Evolutionary conservation across 2,113 vertebrate genomes (phyloP).

Genomic region (Silurus meridionalis): DNA sequence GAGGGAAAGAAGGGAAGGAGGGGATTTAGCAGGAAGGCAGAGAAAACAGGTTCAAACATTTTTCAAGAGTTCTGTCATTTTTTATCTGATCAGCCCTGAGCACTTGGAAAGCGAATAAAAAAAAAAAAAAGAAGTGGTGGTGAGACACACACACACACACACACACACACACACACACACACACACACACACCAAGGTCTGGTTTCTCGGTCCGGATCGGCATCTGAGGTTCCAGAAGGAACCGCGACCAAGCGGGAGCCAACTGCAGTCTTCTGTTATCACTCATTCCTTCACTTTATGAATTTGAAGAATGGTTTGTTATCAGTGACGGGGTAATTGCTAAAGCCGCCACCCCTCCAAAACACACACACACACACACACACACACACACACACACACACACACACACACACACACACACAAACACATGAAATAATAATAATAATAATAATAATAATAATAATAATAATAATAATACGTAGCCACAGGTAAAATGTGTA

Average conservation of each 20-base stretch:
- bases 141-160: conserved; percentile 17
- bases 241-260: conserved; percentile 53
- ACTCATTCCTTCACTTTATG: background rate
- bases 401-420: too few species aligned
- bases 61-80: conserved; percentile 77
- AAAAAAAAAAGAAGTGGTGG: conserved; percentile 54
- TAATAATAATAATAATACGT: background rate
- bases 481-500: conserved; percentile 19
- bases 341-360: too few species aligned
- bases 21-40: conserved; percentile 49
- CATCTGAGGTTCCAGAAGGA: conserved; percentile 58
- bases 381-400: too few species aligned
- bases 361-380: too few species aligned
- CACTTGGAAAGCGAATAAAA: conserved; percentile 75
- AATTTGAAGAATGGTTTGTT: conserved; percentile 33
- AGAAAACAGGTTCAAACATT: conserved; percentile 78
- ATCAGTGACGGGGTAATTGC: background rate
- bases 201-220: conserved; percentile 12
- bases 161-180: background rate
- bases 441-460: too few species aligned
- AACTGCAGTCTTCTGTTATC: background rate
- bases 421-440: too few species aligned
- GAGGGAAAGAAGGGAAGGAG: conserved; percentile 31
- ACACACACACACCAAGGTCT: conserved; percentile 38
- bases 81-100: conserved; percentile 81